Evolutionary conservation across 30 jellyfish, hydroid and myxozoan genomes (phyloP).

Genomic region (Aurelia sp.): DNA sequence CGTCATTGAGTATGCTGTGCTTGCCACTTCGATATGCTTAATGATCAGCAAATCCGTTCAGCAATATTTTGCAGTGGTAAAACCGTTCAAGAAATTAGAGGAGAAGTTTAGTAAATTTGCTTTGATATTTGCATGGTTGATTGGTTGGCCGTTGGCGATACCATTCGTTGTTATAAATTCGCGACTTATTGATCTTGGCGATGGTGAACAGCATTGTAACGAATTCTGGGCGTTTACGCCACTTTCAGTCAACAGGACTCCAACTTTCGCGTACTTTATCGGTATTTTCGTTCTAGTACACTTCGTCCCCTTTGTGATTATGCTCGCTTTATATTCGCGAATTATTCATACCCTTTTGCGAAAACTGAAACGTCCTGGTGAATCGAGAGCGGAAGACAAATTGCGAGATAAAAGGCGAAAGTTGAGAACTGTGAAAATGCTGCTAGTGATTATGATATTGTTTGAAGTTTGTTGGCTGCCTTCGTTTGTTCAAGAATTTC

Average conservation of each 20-base stretch:
- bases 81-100: neutral
- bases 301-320: too few relatives aligned
- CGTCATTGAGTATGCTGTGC: constrained; percentile 7
- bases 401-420: neutral
- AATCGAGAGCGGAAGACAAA: too few relatives aligned
- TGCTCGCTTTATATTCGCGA: too few relatives aligned
- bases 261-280: too few relatives aligned
- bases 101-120: neutral
- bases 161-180: constrained; percentile 17
- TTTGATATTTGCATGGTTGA: neutral
- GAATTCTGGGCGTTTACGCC: neutral
- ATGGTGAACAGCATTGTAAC: neutral
- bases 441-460: neutral
- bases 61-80: constrained; percentile 14
- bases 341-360: too few relatives aligned
- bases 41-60: constrained; percentile 3
- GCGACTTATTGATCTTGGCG: neutral
- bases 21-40: neutral
- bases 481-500: constrained; percentile 17
- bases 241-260: too few relatives aligned
- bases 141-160: constrained; percentile 10
- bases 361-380: too few relatives aligned
- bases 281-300: too few relatives aligned
- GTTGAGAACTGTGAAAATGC: constrained; percentile 18
- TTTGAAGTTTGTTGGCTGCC: constrained; percentile 48